Conservation (phyloP, 1,140 invertebrate species). For the Aleiodes sp. region DNA sequence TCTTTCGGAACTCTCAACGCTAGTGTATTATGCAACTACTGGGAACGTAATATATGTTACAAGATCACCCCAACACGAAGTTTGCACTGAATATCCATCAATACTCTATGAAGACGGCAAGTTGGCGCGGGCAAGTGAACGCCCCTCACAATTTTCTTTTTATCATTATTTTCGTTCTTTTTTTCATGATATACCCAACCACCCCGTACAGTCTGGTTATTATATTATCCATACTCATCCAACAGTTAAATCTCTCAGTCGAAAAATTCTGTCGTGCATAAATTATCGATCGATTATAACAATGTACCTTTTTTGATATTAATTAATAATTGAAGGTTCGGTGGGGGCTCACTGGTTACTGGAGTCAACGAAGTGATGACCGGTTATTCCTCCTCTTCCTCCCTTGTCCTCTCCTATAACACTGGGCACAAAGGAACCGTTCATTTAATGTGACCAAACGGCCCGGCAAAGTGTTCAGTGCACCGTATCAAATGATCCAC, state of each 20-base stretch:
- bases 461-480: slow-evolving; percentile 35
- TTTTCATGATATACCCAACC: neutral
- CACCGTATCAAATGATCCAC: slow-evolving; percentile 39
- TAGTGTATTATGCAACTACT: too few species aligned
- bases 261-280: slow-evolving; percentile 46
- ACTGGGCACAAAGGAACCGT: slow-evolving; percentile 37
- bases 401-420: neutral
- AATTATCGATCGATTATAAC: slow-evolving; percentile 49
- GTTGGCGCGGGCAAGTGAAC: slow-evolving; percentile 2
- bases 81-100: slow-evolving; percentile 36
- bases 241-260: neutral
- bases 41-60: too few species aligned
- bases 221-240: slow-evolving; percentile 5
- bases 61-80: too few species aligned
- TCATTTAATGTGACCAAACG: slow-evolving; percentile 32
- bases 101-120: slow-evolving; percentile 27
- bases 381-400: neutral
- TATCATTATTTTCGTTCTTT: too few species aligned
- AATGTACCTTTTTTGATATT: slow-evolving; percentile 54
- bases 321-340: slow-evolving; percentile 58
- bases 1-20: too few species aligned
- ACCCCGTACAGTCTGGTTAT: slow-evolving; percentile 3
- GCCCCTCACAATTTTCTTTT: neutral
- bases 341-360: slow-evolving; percentile 27
- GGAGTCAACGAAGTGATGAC: slow-evolving; percentile 22